Evolutionary conservation across 2,113 vertebrate genomes (phyloP).

Genomic region (Ivindomyrus marchei): DNA sequence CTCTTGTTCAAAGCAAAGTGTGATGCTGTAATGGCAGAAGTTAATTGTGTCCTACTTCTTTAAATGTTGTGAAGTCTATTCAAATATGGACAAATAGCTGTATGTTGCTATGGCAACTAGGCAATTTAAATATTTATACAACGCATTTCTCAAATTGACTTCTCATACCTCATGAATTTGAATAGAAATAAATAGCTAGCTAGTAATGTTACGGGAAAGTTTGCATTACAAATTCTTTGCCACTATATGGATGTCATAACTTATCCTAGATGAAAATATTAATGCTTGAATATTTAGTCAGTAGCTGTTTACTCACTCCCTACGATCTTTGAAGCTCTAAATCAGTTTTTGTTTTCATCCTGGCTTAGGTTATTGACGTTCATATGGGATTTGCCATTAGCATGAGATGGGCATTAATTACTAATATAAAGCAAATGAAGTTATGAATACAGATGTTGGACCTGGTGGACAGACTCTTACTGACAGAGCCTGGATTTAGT

Average conservation of each 20-base stretch:
- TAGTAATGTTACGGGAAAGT: neutral
- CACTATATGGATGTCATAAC: neutral
- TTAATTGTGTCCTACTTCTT: slow-evolving; percentile 14
- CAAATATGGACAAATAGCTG: neutral
- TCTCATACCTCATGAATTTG: neutral
- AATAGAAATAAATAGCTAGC: slow-evolving; percentile 1
- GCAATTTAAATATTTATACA: neutral
- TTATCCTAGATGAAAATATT: neutral
- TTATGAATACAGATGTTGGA: neutral
- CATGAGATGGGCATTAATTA: neutral
- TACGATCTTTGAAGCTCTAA: neutral
- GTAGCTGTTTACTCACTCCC: neutral
- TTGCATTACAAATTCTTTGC: neutral
- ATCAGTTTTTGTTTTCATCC: neutral
- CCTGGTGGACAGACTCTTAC: neutral
- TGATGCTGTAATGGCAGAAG: slow-evolving; percentile 40
- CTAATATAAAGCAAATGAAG: neutral
- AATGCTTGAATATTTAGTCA: neutral
- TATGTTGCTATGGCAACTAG: neutral
- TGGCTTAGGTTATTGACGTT: neutral
- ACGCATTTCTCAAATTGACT: neutral
- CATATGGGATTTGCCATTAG: neutral
- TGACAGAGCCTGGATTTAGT: neutral
- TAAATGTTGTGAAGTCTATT: neutral
- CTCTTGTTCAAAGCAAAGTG: slow-evolving; percentile 46